A percentile compares a stretch with the other conserved stretches of the same genome.
Conservation (phyloP, 1,140 invertebrate species). For the Neodiprion pinetum region DNA sequence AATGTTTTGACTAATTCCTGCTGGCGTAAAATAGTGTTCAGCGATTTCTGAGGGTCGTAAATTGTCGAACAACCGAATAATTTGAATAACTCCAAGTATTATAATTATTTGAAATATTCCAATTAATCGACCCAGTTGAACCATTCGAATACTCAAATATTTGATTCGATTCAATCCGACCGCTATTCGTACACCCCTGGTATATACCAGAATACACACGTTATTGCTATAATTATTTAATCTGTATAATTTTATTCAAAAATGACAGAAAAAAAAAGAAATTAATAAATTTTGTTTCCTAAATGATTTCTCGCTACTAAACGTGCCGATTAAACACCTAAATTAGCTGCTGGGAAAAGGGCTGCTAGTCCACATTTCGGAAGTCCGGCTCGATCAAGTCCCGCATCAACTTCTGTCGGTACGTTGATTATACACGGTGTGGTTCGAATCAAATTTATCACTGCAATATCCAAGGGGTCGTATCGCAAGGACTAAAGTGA, state of each 20-base stretch:
- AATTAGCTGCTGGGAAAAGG: constrained; percentile 48
- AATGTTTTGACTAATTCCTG: too few species aligned
- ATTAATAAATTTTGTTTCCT: not conserved
- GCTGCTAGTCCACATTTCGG: constrained; percentile 53
- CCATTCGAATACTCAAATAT: too few species aligned
- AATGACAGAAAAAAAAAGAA: not conserved
- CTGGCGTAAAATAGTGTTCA: too few species aligned
- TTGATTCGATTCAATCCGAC: too few species aligned
- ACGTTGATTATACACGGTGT: constrained; percentile 31
- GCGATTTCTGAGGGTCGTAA: too few species aligned
- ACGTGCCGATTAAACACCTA: not conserved
- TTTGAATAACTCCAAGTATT: too few species aligned
- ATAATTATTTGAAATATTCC: too few species aligned
- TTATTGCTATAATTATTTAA: too few species aligned
- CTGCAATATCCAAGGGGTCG: constrained; percentile 1
- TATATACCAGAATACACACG: too few species aligned
- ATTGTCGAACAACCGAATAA: too few species aligned
- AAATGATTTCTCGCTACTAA: not conserved
- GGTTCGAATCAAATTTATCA: not conserved
- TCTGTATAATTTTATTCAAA: not conserved
- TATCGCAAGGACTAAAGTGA: not conserved
- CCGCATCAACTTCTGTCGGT: constrained; percentile 44
- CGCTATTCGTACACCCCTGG: too few species aligned
- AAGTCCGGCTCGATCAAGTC: constrained; percentile 49
- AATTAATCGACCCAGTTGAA: too few species aligned